Evolutionary conservation across 1,140 invertebrate species (phyloP), one percentile per base, ranked within the genome.

Genomic region (Gryllus bimaculatus): DNA sequence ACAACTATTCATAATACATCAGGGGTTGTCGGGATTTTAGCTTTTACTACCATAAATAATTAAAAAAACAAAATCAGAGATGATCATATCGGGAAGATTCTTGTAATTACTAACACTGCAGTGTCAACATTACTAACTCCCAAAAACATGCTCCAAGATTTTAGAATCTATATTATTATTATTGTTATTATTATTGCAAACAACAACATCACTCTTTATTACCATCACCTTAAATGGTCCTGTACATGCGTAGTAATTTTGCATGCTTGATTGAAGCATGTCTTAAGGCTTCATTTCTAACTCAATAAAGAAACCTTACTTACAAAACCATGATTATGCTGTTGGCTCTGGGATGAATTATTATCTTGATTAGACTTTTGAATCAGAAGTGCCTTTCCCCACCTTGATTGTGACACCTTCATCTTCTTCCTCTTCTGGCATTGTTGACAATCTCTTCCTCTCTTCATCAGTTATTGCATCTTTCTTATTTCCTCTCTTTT

Each of bases 391-490:
- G 39, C 76, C 47, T 73, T 21, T 77, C 73, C 79, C 79, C 79
- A 79, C 79, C 79, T 79, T 79, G 75, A 77, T 77, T 8, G 79
- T 75, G 8, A 77, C 49, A 26, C 79, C 79, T 54, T 76, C 79
- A 18, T 76, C 73, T 82, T 88, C 88, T 75, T 90, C 89, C 81
- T 90, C 89, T 84, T 90, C 89, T 26, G 86, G 84, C 89, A 90
- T 90, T 47, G 87, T 89, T 18, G 89, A 90, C 8, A 90, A 82
- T 49, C 89, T 84, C 81, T 87, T 87, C 74, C 84, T 85, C 81
- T 89, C 88, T 78, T 90, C 88, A 21, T 90, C 88, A 73, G 84
- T 86, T 75, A 88, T 84, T 8, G 88, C 89, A 82, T 90, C 89
- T 82, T 89, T 89, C 81, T 89, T 89, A 47, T 81, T 84, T 12